A percentile compares a stretch with the other conserved stretches of the same genome.
Conservation (phyloP, 2,888 invertebrate species). For the Orthosia gracilis region DNA sequence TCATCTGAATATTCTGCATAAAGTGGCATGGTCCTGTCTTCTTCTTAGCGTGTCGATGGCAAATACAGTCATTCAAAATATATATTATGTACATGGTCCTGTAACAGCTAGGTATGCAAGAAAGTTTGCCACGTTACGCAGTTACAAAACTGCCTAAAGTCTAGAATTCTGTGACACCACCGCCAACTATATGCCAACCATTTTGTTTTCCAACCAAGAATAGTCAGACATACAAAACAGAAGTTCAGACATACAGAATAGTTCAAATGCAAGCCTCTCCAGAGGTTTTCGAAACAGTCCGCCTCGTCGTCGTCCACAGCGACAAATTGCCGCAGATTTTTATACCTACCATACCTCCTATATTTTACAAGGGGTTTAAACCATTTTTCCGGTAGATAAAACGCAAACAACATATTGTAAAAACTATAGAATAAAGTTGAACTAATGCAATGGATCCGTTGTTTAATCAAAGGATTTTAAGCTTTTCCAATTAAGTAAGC, state of each 20-base stretch:
- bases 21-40: too few relatives aligned
- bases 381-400: constrained; percentile 75
- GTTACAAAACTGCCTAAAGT: background rate
- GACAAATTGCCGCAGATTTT: constrained; percentile 72
- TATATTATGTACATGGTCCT: too few relatives aligned
- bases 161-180: background rate
- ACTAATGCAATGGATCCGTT: constrained; percentile 58
- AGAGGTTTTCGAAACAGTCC: constrained; percentile 40
- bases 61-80: too few relatives aligned
- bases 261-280: constrained; percentile 19
- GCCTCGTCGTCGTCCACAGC: constrained; percentile 19
- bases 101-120: too few relatives aligned
- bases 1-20: too few relatives aligned
- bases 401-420: constrained; percentile 60
- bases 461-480: constrained; percentile 62
- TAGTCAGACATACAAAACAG: constrained; percentile 7
- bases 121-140: background rate
- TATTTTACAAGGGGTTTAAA: constrained; percentile 76
- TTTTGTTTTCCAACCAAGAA: constrained; percentile 10
- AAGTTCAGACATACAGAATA: constrained; percentile 6
- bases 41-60: too few relatives aligned
- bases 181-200: background rate
- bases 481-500: constrained; percentile 61
- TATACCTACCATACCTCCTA: constrained; percentile 65
- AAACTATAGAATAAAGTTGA: constrained; percentile 41